A percentile compares a stretch with the other conserved stretches of the same genome.
Conservation (phyloP, 2,888 invertebrate genomes). For the Acronicta alni region DNA sequence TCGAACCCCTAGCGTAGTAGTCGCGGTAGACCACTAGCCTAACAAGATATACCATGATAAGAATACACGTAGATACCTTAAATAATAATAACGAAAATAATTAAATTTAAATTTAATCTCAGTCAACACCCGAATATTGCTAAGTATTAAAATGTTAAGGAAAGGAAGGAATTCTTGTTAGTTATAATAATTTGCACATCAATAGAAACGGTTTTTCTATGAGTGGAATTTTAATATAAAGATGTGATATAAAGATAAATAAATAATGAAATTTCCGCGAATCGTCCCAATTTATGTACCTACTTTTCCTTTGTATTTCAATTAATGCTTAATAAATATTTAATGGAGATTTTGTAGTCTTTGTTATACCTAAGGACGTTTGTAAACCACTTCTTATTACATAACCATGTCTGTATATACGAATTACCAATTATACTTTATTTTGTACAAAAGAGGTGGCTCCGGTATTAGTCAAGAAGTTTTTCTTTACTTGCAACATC, state of each 20-base stretch:
- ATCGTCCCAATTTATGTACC: not conserved
- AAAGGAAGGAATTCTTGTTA: conserved; percentile 17
- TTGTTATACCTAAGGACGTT: not conserved
- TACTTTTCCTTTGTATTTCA: not conserved
- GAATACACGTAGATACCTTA: no score
- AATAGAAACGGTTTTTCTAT: conserved; percentile 8
- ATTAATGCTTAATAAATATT: not conserved
- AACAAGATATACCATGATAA: no score
- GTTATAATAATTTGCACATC: conserved; percentile 29
- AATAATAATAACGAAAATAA: no score
- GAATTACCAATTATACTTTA: no score
- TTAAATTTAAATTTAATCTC: no score
- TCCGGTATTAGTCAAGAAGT: no score
- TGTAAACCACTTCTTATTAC: not conserved
- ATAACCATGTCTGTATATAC: no score
- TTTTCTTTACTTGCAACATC: no score
- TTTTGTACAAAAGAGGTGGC: no score
- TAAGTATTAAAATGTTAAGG: not conserved
- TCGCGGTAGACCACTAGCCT: no score
- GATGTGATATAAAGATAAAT: not conserved
- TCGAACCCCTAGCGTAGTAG: no score
- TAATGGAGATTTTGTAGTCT: not conserved
- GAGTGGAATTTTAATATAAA: conserved; percentile 11
- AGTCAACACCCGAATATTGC: no score
- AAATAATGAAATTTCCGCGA: not conserved